Evolutionary conservation across 2,888 invertebrate species (phyloP).

Genomic region (Amphipyra berbera): DNA sequence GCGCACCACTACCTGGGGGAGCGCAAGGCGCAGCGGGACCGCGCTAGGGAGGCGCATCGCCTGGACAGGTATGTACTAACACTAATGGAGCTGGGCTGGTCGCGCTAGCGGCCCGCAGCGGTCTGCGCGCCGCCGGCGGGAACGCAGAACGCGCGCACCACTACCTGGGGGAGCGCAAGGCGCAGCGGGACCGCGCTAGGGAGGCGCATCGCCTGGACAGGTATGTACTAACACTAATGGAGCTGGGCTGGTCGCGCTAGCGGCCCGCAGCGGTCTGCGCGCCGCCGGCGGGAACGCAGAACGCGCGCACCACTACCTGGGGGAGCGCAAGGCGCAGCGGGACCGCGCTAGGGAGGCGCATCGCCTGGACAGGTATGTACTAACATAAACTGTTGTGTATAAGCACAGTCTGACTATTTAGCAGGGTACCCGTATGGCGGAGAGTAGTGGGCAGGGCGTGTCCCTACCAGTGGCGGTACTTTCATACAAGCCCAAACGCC

Average conservation of each 20-base stretch:
- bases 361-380: slow-evolving; percentile 48
- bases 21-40: slow-evolving; percentile 84
- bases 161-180: slow-evolving; percentile 90
- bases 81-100: slow-evolving; percentile 90
- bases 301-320: slow-evolving; percentile 91
- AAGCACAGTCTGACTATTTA: too few relatives aligned
- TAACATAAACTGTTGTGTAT: too few relatives aligned
- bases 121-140: slow-evolving; percentile 83
- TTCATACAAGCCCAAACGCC: too few relatives aligned
- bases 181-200: slow-evolving; percentile 84
- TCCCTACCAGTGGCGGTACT: too few relatives aligned
- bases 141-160: slow-evolving; percentile 91
- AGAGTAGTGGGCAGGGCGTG: too few relatives aligned
- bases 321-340: slow-evolving; percentile 87
- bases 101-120: slow-evolving; percentile 92
- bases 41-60: slow-evolving; percentile 71
- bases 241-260: slow-evolving; percentile 91
- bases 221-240: slow-evolving; percentile 71
- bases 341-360: slow-evolving; percentile 74
- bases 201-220: slow-evolving; percentile 41
- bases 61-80: slow-evolving; percentile 54
- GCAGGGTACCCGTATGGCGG: too few relatives aligned
- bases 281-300: slow-evolving; percentile 84
- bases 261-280: slow-evolving; percentile 92
- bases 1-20: slow-evolving; percentile 92